Base-by-base conservation (phyloP, 1,140 invertebrate genomes). In the Drosophila lini region DNA sequence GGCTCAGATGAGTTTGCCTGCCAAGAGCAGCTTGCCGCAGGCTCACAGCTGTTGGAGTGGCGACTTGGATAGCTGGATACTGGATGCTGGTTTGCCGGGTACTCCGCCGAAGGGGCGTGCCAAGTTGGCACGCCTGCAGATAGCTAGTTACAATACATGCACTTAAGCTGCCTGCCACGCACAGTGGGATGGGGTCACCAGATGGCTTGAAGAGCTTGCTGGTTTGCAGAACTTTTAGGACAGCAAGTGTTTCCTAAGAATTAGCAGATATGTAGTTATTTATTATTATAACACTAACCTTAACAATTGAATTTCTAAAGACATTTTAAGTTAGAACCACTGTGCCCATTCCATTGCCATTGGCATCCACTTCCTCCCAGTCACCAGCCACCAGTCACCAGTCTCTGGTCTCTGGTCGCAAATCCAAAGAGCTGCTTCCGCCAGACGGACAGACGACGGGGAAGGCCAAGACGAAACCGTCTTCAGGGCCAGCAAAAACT, bases 141-240 rank as follows among this genome's bases (percentile, higher is more conserved):
- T 75, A 83, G 80, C 80, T 82, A 81, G 80, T 81, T 81, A 74
- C 80, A 78, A 82, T 81, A 75, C 63, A 70, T 70, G 80, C 80
- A 70, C 80, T 82, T 75, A 65, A 78, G 62, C 73, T 47, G 58
- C 47, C 61, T 59, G 45, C 59, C 48, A 60, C 42, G 78, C 71
- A 80, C 71, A 64, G 69, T 82, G 80, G 59, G 62, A 11, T 15
- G 34, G 41, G 16, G 34, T 8, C 25, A 45, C 42, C 63, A 67
- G 60, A 48, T 65, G 63, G 19, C 34, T 3, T 6, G 13, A 53
- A 22, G 13, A 38, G 19, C 19, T 15, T 9, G 16, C 16, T 6
- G 1, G 6, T 10, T 1, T 11, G 34, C 8, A 11, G 15, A 16
- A 11, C 22, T 25, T 40, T 3, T 2, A 1, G 15, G 3, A 22